Base-by-base conservation (phyloP, 1,140 invertebrate genomes). In the Acyrthosiphon pisum region DNA sequence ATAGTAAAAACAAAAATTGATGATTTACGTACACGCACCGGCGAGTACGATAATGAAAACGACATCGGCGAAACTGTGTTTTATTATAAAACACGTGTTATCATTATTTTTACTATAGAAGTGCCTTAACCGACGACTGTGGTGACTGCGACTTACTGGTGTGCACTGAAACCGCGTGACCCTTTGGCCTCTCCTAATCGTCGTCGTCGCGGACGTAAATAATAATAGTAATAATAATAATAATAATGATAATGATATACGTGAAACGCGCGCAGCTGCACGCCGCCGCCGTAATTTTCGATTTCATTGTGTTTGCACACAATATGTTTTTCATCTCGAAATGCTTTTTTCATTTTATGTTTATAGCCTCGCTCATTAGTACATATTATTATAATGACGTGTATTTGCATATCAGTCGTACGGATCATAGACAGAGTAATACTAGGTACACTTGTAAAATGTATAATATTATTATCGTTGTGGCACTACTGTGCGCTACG, bases 311-410 rank as follows among this genome's bases (percentile, higher is more conserved):
- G n/a, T 89, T 89, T 53, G 48, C n/a, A 23, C 46, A 53, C 87
- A 89, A 89, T 53, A 53, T 89, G 87, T 37, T 89, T 89, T 89
- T 35, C 48, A 89, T 30, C 48, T 89, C 30, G 86, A 37, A 83
- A 46, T 46, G 83, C 20, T 20, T 87, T 87, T 68, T 84, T 2
- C 41, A 46, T 44, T 44, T 30, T n/a, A n/a, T 46, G 9, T 87
- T 46, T 84, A 84, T 44, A 9, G 26, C n/a, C 46, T n/a, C 11
- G 30, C 86, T 88, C 86, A 88, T 88, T 88, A 87, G 84, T 87
- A 35, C 41, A 11, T 76, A 76, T 76, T 76, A 76, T 41, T 87
- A 50, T 88, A 88, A 88, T 48, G 46, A 88, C 30, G 41, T 41
- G 37, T 14, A 84, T 84, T 84, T 41, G 83, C 83, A 44, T 41